Evolutionary conservation across 2,113 vertebrate species (phyloP).

Genomic region (Amazona guildingii): DNA sequence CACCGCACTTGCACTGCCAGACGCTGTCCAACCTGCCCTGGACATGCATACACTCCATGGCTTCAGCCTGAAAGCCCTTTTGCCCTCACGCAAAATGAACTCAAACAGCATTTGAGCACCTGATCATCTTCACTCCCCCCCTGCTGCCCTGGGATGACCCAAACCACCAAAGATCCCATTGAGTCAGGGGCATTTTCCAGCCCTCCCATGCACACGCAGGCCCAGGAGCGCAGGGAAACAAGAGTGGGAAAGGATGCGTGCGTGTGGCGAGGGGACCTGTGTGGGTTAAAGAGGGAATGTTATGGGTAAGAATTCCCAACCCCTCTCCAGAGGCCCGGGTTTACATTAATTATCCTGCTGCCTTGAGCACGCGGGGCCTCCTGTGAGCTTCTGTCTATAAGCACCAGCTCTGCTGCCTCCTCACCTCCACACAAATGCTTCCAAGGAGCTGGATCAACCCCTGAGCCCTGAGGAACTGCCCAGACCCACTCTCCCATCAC

Average conservation of each 20-base stretch:
- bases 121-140: neutral
- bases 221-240: neutral
- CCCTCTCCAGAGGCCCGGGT: slow-evolving; percentile 72
- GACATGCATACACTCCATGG: neutral
- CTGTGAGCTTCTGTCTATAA: slow-evolving; percentile 44
- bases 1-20: fast-evolving
- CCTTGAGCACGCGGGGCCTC: slow-evolving; percentile 71
- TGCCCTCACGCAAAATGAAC: neutral
- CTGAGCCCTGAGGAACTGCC: neutral
- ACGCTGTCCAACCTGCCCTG: neutral
- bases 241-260: neutral
- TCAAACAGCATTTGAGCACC: neutral
- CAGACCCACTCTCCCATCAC: neutral
- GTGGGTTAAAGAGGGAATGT: slow-evolving; percentile 68
- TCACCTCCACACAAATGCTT: slow-evolving; percentile 29
- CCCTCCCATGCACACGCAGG: neutral
- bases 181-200: neutral
- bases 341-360: slow-evolving; percentile 83
- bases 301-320: slow-evolving; percentile 76
- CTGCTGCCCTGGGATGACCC: neutral
- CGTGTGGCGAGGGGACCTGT: neutral
- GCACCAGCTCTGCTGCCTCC: slow-evolving; percentile 11
- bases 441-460: neutral
- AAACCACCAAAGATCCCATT: neutral
- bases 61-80: neutral